phyloP scores from a whole-genome alignment of 2,113 vertebrate species.

The Chlamydotis undulata region DNA sequence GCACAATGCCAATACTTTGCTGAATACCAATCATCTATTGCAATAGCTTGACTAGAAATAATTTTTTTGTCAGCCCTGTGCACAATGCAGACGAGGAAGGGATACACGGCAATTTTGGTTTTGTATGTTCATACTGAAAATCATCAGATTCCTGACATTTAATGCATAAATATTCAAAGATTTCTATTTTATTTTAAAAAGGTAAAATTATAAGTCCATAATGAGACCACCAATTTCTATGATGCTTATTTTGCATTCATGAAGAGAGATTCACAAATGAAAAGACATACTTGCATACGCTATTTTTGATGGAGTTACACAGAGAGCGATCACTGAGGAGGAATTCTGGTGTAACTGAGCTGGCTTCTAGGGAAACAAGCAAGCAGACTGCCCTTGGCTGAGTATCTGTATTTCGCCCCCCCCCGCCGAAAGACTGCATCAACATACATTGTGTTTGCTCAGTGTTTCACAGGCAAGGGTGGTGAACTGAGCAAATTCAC shows the following conservation, averaged over 20 bases:
- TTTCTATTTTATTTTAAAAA: too few relatives aligned
- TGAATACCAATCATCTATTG: not conserved
- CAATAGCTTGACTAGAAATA: not conserved
- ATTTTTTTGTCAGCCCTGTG: not conserved
- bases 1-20: not conserved
- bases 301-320: not conserved
- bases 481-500: not conserved
- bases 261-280: not conserved
- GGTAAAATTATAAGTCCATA: too few relatives aligned
- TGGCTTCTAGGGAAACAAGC: not conserved
- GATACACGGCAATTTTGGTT: not conserved
- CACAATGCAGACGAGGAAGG: not conserved
- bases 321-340: not conserved
- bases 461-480: not conserved
- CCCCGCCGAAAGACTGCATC: not conserved
- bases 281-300: not conserved
- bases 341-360: not conserved
- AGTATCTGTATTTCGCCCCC: not conserved
- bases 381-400: not conserved
- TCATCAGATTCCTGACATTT: not conserved
- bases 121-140: not conserved
- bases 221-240: not conserved
- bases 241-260: not conserved
- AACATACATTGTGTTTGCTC: not conserved
- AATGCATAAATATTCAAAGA: not conserved